A percentile compares a stretch with the other conserved stretches of the same genome.
These are phyloP conservation scores for Ametastegia equiseti DNA, from an alignment of 2,888 invertebrate species.

Conservation along the genomic window DNA sequence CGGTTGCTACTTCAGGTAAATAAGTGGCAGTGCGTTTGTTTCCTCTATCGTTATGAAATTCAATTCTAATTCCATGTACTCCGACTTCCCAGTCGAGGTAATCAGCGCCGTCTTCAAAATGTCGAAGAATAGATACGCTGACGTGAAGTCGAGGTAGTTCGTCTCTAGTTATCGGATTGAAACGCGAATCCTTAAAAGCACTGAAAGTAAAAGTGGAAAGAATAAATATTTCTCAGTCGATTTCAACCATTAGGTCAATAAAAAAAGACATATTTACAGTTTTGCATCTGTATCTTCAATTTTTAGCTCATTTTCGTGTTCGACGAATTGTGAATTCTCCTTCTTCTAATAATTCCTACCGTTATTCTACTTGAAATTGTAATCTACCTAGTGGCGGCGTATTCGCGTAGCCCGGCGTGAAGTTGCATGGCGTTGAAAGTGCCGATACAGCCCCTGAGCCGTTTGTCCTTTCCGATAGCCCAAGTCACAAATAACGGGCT, in stretches of 20 bases:
- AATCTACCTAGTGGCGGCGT: constrained; percentile 90
- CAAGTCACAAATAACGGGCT: constrained; percentile 99
- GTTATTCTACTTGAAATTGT: constrained; percentile 2
- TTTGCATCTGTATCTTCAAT: neutral
- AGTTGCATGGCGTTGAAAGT: constrained; percentile 98
- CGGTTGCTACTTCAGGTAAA: constrained; percentile 97
- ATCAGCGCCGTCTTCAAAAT: constrained; percentile 97
- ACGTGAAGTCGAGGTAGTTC: constrained; percentile 96
- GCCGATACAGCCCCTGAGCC: constrained; percentile 98
- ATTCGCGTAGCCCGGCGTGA: constrained; percentile 96
- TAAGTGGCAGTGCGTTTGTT: constrained; percentile 98
- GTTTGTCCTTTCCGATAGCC: constrained; percentile 97
- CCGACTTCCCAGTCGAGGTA: constrained; percentile 99
- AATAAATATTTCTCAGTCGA: too few species aligned
- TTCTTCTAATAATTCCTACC: neutral
- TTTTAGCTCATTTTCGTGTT: neutral
- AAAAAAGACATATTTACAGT: neutral
- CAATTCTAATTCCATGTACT: constrained; percentile 97
- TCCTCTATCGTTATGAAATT: constrained; percentile 96
- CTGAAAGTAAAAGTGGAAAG: constrained; percentile 76
- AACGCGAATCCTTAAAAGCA: constrained; percentile 98
- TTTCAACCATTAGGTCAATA: too few species aligned
- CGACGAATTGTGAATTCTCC: too few species aligned
- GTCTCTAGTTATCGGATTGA: constrained; percentile 95
- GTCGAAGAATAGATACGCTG: constrained; percentile 96